Conservation (phyloP, 2,888 invertebrate genomes). For the Axea sp. region DNA sequence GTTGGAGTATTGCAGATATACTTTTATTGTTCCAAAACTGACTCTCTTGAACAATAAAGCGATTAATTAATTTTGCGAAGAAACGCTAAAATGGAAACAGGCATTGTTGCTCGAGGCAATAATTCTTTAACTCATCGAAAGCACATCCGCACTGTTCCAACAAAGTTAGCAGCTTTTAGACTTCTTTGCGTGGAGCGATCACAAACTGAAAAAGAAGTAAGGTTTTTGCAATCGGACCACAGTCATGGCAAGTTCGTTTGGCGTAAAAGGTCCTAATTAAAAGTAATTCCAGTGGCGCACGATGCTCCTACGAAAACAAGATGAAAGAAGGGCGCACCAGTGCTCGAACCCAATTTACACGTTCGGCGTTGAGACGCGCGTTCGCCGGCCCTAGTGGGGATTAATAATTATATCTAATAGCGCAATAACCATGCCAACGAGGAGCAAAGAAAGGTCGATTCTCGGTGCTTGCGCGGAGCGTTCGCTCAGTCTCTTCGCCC, state of each 20-base stretch:
- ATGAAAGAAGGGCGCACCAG: neutral
- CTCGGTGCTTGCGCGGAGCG: slow-evolving; percentile 4
- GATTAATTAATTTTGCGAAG: no score
- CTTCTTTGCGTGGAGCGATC: no score
- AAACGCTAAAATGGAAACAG: no score
- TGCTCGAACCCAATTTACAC: slow-evolving; percentile 24
- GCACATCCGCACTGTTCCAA: no score
- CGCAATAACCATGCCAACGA: slow-evolving; percentile 50
- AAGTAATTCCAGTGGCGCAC: slow-evolving; percentile 24
- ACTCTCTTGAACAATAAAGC: no score
- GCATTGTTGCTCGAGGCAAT: no score
- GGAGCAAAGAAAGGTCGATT: slow-evolving; percentile 54
- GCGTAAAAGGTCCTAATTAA: slow-evolving; percentile 18
- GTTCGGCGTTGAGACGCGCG: slow-evolving; percentile 2
- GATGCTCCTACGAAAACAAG: slow-evolving; percentile 3
- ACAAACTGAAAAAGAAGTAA: no score
- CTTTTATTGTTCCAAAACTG: no score
- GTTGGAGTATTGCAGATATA: no score
- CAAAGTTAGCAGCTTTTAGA: no score
- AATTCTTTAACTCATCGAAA: no score
- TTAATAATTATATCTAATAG: slow-evolving; percentile 54
- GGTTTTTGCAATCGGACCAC: neutral
- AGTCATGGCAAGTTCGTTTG: neutral
- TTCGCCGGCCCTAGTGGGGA: slow-evolving; percentile 10
- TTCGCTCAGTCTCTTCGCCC: slow-evolving; percentile 46